phyloP scores from a whole-genome alignment of 2,888 invertebrate genomes.

The Apamea epomidion region DNA sequence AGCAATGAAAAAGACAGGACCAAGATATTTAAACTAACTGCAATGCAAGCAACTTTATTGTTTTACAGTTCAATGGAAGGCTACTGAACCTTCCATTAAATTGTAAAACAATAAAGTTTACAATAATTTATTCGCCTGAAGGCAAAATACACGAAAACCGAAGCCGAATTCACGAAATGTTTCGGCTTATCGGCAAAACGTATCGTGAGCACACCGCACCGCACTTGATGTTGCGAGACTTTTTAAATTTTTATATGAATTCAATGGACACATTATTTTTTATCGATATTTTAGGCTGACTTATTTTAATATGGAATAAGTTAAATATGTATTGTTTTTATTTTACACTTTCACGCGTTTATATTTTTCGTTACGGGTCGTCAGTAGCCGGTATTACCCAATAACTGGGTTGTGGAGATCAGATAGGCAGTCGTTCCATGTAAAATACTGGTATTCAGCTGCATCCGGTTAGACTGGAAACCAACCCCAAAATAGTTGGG shows the following conservation, averaged over 20 bases:
- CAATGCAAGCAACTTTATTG: neutral
- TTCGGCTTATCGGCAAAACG: constrained; percentile 61
- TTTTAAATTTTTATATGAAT: constrained; percentile 55
- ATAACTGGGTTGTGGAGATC: too few relatives aligned
- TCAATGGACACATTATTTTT: constrained; percentile 63
- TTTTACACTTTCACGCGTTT: constrained; percentile 12
- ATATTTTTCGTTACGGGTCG: neutral
- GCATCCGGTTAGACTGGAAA: too few relatives aligned
- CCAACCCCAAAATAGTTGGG: too few relatives aligned
- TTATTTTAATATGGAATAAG: constrained; percentile 40
- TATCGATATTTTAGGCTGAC: constrained; percentile 32
- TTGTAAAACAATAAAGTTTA: constrained; percentile 64
- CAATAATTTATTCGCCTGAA: constrained; percentile 63
- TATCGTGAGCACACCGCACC: constrained; percentile 53
- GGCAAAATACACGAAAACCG: constrained; percentile 62
- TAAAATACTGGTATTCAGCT: too few relatives aligned
- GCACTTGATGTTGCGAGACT: constrained; percentile 39
- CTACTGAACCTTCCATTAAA: constrained; percentile 40
- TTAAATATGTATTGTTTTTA: constrained; percentile 33
- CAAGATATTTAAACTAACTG: constrained; percentile 14
- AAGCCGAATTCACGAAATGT: constrained; percentile 56
- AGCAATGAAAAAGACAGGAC: neutral
- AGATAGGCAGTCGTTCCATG: too few relatives aligned
- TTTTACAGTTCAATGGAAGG: neutral
- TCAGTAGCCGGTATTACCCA: too few relatives aligned